Base-by-base conservation (phyloP, 2,888 invertebrate species). In the Ormyrus labotus region DNA sequence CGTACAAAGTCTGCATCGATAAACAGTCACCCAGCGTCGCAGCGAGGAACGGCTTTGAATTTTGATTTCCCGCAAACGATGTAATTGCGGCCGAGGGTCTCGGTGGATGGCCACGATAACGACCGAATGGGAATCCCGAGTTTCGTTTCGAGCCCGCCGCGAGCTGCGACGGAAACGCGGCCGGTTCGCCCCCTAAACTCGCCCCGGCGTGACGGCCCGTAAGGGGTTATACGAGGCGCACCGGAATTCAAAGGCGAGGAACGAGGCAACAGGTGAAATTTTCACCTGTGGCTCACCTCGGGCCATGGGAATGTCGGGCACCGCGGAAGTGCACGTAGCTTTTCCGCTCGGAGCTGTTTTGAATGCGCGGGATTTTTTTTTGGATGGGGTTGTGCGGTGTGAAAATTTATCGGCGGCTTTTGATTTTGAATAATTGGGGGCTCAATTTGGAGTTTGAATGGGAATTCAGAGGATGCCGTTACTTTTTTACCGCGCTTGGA, bases 61-160 rank as follows among this genome's bases (percentile, higher is more conserved):
- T 68, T 55, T 70, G 76, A 76, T 76, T 71, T 1, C 60, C 80
- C 80, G 71, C 80, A 80, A 80, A 76, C 60, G 34, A 67, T 50
- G 45, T 80, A 80, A 71, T 76, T 75, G 58, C 70, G 9, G 47
- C 51, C 19, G 63, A 68, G 50, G 73, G 78, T 81, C 53, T 74
- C 78, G 81, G 13, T 71, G 45, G 63, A 71, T 76, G 79, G 72
- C 51, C 76, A 69, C 79, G 69, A 64, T 82, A 82, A 82, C 51
- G 51, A 76, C 71, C 47, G 50, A 78, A 78, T 75, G 75, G 19
- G 75, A 76, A 78, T 78, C 72, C 68, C 51, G 63, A 50, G 13
- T 67, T 67, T 51, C 19, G 19, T n/a, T n/a, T 19, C 19, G 19
- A 19, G 51, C 9, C 13, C 48, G 53, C 57, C 48, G 50, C 19